These are phyloP conservation scores for Nycticorax nycticorax DNA, from an alignment of 2,113 vertebrate genomes.

Conservation along the genomic window DNA sequence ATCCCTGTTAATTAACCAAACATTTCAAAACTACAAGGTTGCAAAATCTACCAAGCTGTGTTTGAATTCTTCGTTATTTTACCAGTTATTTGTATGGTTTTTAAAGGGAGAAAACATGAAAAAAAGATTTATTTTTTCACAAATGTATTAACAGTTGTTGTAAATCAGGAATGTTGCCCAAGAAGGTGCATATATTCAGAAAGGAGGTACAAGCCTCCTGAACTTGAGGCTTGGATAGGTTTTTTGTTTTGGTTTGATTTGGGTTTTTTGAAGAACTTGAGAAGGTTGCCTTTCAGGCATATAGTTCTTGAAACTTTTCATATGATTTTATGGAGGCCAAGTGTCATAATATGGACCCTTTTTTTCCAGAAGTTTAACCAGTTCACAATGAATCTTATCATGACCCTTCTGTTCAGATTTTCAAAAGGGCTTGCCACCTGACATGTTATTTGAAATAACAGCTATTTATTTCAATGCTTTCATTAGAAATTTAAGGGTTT, in stretches of 20 bases:
- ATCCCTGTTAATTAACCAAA: not conserved
- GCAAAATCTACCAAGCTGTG: not conserved
- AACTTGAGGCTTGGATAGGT: not conserved
- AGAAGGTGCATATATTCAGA: not conserved
- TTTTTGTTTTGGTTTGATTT: no score
- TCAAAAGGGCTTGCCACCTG: not conserved
- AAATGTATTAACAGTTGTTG: not conserved
- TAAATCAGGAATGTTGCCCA: not conserved
- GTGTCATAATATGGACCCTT: not conserved
- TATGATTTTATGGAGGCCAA: not conserved
- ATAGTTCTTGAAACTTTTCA: not conserved
- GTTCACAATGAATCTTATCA: rapidly evolving
- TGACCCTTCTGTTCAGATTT: not conserved
- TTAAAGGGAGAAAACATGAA: not conserved
- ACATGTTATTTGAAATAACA: not conserved
- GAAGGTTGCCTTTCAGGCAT: not conserved
- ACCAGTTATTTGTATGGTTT: not conserved
- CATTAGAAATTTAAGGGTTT: not conserved
- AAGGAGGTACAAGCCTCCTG: not conserved
- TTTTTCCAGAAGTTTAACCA: not conserved
- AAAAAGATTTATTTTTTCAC: not conserved
- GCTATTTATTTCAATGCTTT: not conserved
- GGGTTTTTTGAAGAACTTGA: not conserved
- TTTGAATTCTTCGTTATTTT: not conserved
- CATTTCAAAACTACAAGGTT: not conserved